A percentile compares a stretch with the other conserved stretches of the same genome.
phyloP scores from a whole-genome alignment of 2,797 vertebrate species.

The Manis pentadactyla region DNA sequence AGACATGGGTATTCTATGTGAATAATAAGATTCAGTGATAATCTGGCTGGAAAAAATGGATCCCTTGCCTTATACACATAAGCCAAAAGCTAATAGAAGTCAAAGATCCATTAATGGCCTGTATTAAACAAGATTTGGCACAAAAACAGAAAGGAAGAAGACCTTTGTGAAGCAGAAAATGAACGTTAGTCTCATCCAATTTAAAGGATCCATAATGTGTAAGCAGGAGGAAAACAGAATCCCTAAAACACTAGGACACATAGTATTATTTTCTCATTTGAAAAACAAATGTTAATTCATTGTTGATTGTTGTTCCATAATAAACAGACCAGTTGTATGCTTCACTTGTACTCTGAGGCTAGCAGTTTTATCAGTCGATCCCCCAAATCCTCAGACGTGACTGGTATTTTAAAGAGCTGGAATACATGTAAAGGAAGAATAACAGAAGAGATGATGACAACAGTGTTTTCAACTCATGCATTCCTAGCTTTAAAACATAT shows the following conservation, averaged over 20 bases:
- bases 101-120: slow-evolving; percentile 41
- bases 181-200: not conserved
- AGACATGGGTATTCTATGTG: not conserved
- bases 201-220: not conserved
- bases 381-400: not conserved
- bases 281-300: slow-evolving; percentile 13
- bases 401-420: not conserved
- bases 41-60: not conserved
- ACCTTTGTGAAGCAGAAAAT: slow-evolving; percentile 36
- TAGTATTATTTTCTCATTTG: slow-evolving; percentile 1
- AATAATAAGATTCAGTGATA: slow-evolving; percentile 44
- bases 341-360: not conserved
- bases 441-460: not conserved
- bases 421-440: not conserved
- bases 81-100: slow-evolving; percentile 42
- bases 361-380: not conserved
- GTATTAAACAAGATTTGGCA: slow-evolving; percentile 35
- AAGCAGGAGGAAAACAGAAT: slow-evolving; percentile 32
- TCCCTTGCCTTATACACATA: not conserved
- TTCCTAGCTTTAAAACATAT: not conserved
- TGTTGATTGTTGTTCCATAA: not conserved
- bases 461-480: not conserved
- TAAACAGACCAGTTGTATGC: not conserved
- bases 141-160: slow-evolving; percentile 41
- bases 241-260: not conserved